Conservation (phyloP, 2,888 invertebrate genomes). For the Lycocerus yunnanus region DNA sequence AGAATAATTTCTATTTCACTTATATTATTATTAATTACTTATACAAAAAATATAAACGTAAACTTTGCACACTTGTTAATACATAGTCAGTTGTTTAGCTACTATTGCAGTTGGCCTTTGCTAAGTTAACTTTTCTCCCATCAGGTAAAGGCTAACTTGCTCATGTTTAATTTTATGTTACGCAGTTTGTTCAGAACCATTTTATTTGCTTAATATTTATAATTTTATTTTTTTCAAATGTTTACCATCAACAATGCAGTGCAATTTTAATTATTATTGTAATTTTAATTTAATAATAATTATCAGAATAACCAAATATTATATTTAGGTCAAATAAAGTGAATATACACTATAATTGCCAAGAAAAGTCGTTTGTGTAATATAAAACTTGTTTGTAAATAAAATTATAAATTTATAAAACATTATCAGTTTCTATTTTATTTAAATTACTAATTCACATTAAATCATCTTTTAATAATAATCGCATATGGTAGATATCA, state of each 20-base stretch:
- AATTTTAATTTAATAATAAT: background rate
- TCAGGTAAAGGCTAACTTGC: slow-evolving; percentile 28
- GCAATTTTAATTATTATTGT: background rate
- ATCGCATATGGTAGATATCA: background rate
- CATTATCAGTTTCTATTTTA: background rate
- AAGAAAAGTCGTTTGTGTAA: background rate
- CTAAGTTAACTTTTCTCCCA: slow-evolving; percentile 21
- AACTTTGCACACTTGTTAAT: slow-evolving; percentile 22
- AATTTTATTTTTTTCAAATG: background rate
- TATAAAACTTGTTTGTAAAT: background rate
- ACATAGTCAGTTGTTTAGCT: slow-evolving; percentile 24
- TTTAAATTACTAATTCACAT: background rate
- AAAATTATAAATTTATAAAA: background rate
- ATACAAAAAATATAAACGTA: slow-evolving; percentile 6
- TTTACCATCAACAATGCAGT: background rate
- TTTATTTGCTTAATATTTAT: slow-evolving; percentile 7
- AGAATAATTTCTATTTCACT: background rate
- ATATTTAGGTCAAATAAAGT: background rate
- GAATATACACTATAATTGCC: background rate
- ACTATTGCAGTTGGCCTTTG: slow-evolving; percentile 21
- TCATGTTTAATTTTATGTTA: slow-evolving; percentile 25
- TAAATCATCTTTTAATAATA: background rate
- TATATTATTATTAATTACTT: background rate
- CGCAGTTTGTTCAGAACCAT: slow-evolving; percentile 10
- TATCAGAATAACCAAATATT: background rate